Base-by-base conservation (phyloP, 2,113 vertebrate species). In the Melanostigma gelatinosum region DNA sequence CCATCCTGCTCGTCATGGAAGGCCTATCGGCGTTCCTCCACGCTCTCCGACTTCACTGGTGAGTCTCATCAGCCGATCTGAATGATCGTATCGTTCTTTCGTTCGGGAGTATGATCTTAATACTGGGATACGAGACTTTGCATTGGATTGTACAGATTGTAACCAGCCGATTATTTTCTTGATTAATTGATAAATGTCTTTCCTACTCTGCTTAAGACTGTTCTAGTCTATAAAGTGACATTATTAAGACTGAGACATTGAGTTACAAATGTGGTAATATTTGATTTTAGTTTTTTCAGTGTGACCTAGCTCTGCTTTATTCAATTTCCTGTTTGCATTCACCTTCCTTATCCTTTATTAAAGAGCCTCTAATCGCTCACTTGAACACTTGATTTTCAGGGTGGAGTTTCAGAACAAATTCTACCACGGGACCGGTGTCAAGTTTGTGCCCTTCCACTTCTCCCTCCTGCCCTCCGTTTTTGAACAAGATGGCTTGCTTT, bases 321-420 rank as follows among this genome's bases (percentile, higher is more conserved):
- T 42, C 3, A 44, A 7, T 24, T 46, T 46, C 4, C 54, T 71
- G 10, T 62, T 65, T 36, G 44, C 36, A n/a, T 64, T 77, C 16
- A 50, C 9, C 3, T 16, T 68, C 44, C 4, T 24, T 4, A 4
- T 38, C 1, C 18, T 20, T 68, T 11, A 32, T 32, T 24, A 64
- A 63, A 63, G 11, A 13, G 22, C 11, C 20, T n/a, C 13, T 38
- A 12, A 24, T 40, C 20, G 36, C 11, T 40, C 20, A 40, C 61
- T 64, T 64, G 61, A 36, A 36, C 22, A 0, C 77, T 55, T 88
- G 29, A 48, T 77, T 88, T 57, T 88, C 89, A 99, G 98, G 98
- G 98, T 99, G 92, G 98, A 99, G 94, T 99, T 99, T 93, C 98
- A 99, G 94, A 99, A 97, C 94, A 99, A 99, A 80, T 99, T 99